Evolutionary conservation across 2,888 invertebrate genomes (phyloP).

Genomic region (Drosophila crucigera): DNA sequence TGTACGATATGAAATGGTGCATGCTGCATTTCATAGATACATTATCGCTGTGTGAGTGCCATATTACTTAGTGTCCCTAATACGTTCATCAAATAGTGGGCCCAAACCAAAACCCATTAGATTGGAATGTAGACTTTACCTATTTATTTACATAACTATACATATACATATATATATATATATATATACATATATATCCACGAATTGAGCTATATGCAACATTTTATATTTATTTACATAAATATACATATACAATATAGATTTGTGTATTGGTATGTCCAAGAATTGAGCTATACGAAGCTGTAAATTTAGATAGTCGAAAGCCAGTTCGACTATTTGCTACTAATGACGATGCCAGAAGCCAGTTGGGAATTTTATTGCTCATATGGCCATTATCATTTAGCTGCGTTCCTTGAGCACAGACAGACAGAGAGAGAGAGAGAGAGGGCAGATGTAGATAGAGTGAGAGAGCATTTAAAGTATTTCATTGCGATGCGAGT

Average conservation of each 20-base stretch:
- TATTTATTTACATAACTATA: slow-evolving; percentile 6
- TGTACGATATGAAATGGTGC: slow-evolving; percentile 44
- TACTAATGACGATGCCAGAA: background rate
- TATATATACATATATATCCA: background rate
- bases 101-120: slow-evolving; percentile 39
- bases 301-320: slow-evolving; percentile 3
- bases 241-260: background rate
- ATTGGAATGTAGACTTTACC: slow-evolving; percentile 17
- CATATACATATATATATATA: background rate
- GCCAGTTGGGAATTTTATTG: slow-evolving; percentile 17
- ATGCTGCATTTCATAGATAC: slow-evolving; percentile 55
- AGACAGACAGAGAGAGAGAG: background rate
- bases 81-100: slow-evolving; percentile 56
- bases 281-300: slow-evolving; percentile 13
- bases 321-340: background rate
- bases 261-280: background rate
- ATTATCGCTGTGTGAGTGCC: slow-evolving; percentile 59
- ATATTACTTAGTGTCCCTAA: slow-evolving; percentile 59
- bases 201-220: slow-evolving; percentile 14
- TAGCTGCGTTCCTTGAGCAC: slow-evolving; percentile 3
- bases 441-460: too few species aligned
- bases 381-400: slow-evolving; percentile 35
- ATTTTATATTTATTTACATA: background rate
- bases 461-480: slow-evolving; percentile 18
- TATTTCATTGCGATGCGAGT: slow-evolving; percentile 36